Percentiles rank a stretch among this genome's conserved stretches.
phyloP scores from a whole-genome alignment of 2,888 invertebrate genomes.

The Neoaliturus tenellus region DNA sequence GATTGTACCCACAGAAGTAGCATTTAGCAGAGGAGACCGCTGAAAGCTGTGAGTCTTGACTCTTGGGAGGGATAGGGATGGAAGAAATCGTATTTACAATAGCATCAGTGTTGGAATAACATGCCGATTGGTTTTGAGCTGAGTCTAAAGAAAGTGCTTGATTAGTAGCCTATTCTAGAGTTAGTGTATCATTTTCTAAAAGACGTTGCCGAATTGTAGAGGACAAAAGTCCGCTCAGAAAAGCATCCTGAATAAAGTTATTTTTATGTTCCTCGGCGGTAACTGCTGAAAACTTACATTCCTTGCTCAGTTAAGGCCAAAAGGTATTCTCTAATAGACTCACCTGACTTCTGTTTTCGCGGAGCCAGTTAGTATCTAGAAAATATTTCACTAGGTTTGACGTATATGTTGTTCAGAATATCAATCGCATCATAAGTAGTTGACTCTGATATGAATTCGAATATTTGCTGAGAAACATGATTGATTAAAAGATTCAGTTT shows the following conservation, averaged over 20 bases:
- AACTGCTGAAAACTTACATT: neutral
- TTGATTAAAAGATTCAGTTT: neutral
- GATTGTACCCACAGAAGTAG: neutral
- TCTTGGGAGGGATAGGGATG: neutral
- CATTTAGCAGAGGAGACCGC: neutral
- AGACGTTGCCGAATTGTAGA: neutral
- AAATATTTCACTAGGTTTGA: slow-evolving; percentile 8
- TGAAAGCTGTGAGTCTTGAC: neutral
- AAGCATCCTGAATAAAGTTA: slow-evolving; percentile 24
- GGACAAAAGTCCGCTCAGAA: neutral
- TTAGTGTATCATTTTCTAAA: slow-evolving; percentile 26
- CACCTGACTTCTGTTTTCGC: neutral
- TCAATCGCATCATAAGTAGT: neutral
- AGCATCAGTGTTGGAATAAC: neutral
- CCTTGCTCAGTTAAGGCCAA: neutral
- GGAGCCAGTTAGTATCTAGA: neutral
- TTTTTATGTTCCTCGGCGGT: slow-evolving; percentile 27
- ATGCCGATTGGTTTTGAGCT: neutral
- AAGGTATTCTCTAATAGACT: neutral
- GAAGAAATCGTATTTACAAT: neutral
- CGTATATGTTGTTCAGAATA: slow-evolving; percentile 4
- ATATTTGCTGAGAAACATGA: neutral
- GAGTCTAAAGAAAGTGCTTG: neutral
- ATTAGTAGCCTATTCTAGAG: neutral
- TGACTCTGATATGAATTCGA: slow-evolving; percentile 17